These are phyloP conservation scores for Spodoptera frugiperda DNA, from an alignment of 1,140 invertebrate genomes.

Conservation along the genomic window DNA sequence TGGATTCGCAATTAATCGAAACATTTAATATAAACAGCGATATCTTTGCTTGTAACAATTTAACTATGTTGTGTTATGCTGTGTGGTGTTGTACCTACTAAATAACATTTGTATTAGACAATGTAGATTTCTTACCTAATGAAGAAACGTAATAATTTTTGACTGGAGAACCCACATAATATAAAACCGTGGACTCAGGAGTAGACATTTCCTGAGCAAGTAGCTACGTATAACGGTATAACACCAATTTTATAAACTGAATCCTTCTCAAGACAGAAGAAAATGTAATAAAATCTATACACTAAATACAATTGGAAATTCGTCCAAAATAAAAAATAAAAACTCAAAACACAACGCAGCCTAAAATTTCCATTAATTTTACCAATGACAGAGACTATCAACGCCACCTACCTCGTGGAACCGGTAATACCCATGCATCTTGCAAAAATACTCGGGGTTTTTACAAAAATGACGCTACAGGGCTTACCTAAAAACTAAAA, in stretches of 20 bases:
- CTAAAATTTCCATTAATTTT: not conserved
- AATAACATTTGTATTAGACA: not conserved
- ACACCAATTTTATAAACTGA: no score
- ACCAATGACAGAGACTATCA: not conserved
- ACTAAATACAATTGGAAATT: no score
- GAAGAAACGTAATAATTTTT: no score
- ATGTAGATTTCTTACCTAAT: not conserved
- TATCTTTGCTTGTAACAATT: slow-evolving; percentile 23
- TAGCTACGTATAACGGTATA: no score
- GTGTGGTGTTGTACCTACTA: no score
- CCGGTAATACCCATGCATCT: not conserved
- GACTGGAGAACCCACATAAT: no score
- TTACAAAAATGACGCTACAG: not conserved
- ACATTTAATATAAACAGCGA: slow-evolving; percentile 39
- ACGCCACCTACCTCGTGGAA: not conserved
- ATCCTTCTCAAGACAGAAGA: no score
- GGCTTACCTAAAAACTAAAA: not conserved
- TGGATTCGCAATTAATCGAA: slow-evolving; percentile 42
- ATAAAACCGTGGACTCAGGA: no score
- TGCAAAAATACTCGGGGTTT: not conserved
- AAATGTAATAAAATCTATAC: no score
- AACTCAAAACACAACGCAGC: no score
- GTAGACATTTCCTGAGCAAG: no score
- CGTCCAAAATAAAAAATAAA: no score
- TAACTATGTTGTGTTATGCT: slow-evolving; percentile 1